A percentile compares a stretch with the other conserved stretches of the same genome.
phyloP scores from a whole-genome alignment of 2,888 invertebrate species.

The Belgica antarctica region DNA sequence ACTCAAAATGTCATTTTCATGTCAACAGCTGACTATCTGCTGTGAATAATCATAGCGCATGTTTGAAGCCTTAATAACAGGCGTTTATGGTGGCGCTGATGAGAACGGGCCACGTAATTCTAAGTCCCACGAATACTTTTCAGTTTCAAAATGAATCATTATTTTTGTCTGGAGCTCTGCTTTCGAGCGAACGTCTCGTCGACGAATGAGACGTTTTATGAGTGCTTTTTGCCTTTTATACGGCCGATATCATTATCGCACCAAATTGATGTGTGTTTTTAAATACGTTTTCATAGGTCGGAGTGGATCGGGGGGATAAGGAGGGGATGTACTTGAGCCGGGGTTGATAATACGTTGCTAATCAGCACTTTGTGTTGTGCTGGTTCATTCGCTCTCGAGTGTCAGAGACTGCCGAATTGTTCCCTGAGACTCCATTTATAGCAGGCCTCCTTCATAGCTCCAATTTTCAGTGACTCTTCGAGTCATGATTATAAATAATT shows the following conservation, averaged over 20 bases:
- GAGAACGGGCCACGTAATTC: too few species aligned
- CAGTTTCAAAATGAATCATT: too few species aligned
- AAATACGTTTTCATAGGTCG: not conserved
- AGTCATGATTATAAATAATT: constrained; percentile 19
- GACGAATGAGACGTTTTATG: not conserved
- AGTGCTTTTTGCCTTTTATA: constrained; percentile 11
- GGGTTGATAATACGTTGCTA: not conserved
- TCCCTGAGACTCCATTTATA: not conserved
- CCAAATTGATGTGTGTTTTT: constrained; percentile 2
- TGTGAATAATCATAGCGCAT: too few species aligned
- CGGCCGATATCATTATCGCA: not conserved
- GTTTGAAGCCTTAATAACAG: too few species aligned
- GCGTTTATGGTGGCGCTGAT: too few species aligned
- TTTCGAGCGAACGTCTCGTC: not conserved
- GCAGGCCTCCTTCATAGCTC: not conserved
- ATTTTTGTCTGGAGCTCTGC: not conserved
- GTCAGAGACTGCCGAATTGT: not conserved
- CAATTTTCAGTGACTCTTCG: not conserved
- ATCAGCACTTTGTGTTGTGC: not conserved
- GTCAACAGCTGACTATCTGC: too few species aligned
- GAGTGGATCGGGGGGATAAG: constrained; percentile 8
- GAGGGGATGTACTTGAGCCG: not conserved
- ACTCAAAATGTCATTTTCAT: too few species aligned
- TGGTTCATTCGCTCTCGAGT: not conserved
- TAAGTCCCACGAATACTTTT: too few species aligned